Conservation (phyloP, 1,140 invertebrate genomes). For the Cardiocondyla obscurior region DNA sequence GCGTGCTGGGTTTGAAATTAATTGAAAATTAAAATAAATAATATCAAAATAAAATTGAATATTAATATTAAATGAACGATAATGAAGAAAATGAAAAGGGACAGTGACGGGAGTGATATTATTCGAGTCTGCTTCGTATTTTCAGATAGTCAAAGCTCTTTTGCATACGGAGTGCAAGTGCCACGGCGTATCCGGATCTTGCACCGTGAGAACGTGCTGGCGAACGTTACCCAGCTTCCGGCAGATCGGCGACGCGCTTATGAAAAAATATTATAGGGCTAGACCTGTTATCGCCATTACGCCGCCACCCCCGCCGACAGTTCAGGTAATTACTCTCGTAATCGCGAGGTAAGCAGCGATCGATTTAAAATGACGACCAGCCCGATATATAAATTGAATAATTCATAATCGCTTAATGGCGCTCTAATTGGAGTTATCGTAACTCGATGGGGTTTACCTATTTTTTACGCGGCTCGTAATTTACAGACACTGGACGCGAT, state of each 20-base stretch:
- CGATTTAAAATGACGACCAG: not conserved
- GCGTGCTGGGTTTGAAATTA: not conserved
- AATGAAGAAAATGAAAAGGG: not conserved
- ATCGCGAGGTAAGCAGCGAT: not conserved
- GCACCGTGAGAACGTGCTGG: slow-evolving; percentile 98
- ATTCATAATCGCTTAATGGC: not conserved
- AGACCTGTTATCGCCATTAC: slow-evolving; percentile 87
- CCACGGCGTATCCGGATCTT: slow-evolving; percentile 98
- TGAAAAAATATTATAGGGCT: slow-evolving; percentile 93
- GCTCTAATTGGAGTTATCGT: not conserved
- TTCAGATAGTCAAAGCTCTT: slow-evolving; percentile 92
- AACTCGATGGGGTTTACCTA: not conserved
- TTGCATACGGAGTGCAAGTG: slow-evolving; percentile 96
- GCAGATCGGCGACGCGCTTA: slow-evolving; percentile 91
- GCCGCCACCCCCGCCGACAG: slow-evolving; percentile 80
- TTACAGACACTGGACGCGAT: slow-evolving; percentile 76
- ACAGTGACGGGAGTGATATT: not conserved
- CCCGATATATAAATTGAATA: not conserved
- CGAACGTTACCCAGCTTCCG: slow-evolving; percentile 93
- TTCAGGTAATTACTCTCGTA: slow-evolving; percentile 75
- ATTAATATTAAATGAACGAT: not conserved
- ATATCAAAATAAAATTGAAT: not conserved
- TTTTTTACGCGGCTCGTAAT: not conserved
- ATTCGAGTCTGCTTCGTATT: slow-evolving; percentile 62
- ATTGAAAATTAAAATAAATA: too few relatives aligned